Evolutionary conservation across 1,140 invertebrate species (phyloP).

Genomic region (Drosophila lacertosa): DNA sequence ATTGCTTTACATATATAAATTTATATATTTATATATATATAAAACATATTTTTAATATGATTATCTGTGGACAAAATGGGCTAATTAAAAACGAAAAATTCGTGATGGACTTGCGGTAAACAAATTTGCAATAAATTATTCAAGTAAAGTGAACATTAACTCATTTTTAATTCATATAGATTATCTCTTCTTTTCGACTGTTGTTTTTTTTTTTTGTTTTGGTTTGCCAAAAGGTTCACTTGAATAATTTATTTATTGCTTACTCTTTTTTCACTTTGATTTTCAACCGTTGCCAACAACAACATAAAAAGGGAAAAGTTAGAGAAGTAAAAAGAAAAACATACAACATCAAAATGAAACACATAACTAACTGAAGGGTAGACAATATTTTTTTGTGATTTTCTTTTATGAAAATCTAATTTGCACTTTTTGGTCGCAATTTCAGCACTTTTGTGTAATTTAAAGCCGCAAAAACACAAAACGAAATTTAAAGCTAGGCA

Average conservation of each 20-base stretch:
- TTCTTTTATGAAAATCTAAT: slow-evolving; percentile 46
- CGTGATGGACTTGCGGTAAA: too few species aligned
- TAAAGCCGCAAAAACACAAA: slow-evolving; percentile 10
- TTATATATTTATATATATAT: too few species aligned
- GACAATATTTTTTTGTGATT: slow-evolving; percentile 1
- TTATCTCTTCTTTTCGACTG: background rate
- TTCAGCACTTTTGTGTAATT: slow-evolving; percentile 49
- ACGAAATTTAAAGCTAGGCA: slow-evolving; percentile 32
- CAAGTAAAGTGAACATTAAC: background rate
- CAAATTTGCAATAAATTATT: background rate
- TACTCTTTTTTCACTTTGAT: background rate
- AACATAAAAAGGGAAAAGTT: slow-evolving; percentile 12
- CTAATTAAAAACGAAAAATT: too few species aligned
- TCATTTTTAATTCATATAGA: background rate
- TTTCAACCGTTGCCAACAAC: slow-evolving; percentile 17
- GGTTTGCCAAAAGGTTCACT: background rate
- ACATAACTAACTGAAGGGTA: slow-evolving; percentile 48
- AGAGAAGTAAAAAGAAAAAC: too few species aligned
- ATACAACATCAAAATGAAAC: slow-evolving; percentile 65
- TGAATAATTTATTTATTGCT: background rate
- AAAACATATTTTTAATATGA: too few species aligned
- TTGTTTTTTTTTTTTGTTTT: background rate
- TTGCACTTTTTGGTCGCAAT: slow-evolving; percentile 77
- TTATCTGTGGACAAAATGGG: too few species aligned
- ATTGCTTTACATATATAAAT: too few species aligned